Percentiles rank a stretch among this genome's conserved stretches.
Evolutionary conservation across 2,888 invertebrate genomes (phyloP).

Genomic region (Aromia moschata): DNA sequence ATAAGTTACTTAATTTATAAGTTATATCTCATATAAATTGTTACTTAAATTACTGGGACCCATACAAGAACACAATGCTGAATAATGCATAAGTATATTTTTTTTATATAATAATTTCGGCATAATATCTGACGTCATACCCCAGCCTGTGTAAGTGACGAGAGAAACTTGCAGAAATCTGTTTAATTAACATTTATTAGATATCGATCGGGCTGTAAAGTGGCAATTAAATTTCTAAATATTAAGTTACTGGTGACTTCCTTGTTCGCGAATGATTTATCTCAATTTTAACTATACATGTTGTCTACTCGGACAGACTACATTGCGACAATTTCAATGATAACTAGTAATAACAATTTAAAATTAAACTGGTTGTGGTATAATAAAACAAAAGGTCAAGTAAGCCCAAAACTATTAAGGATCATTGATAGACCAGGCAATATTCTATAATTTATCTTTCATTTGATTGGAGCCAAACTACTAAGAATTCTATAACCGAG

Average conservation of each 20-base stretch:
- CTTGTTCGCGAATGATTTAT: slow-evolving; percentile 4
- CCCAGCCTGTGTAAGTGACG: neutral
- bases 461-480: no score
- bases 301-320: neutral
- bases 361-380: slow-evolving; percentile 3
- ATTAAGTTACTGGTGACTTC: slow-evolving; percentile 6
- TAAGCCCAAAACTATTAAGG: slow-evolving; percentile 7
- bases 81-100: neutral
- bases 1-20: no score
- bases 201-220: neutral
- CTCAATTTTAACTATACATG: neutral
- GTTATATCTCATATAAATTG: no score
- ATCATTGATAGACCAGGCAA: neutral
- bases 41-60: no score
- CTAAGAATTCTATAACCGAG: no score
- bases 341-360: slow-evolving; percentile 25
- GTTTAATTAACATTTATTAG: neutral
- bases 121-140: neutral
- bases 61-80: no score
- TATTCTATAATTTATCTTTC: no score
- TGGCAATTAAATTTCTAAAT: slow-evolving; percentile 11
- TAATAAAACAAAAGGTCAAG: slow-evolving; percentile 26
- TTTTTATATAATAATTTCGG: neutral
- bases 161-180: neutral
- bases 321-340: slow-evolving; percentile 25